Evolutionary conservation across 2,888 invertebrate genomes (phyloP), one percentile per base, ranked within the genome.

Genomic region (Apodemia mormo): DNA sequence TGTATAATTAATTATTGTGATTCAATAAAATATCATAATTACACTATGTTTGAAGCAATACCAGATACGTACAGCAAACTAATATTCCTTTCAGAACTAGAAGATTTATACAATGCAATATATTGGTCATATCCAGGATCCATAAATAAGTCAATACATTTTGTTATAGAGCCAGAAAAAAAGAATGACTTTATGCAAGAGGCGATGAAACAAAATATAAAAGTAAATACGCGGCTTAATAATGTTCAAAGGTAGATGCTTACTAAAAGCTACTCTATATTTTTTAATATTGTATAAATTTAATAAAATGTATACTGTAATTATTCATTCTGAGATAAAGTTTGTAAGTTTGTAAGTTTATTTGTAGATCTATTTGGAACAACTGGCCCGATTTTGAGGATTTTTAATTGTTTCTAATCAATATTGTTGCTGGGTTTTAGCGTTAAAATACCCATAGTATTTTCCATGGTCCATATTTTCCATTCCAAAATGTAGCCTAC

Each of bases 131-230:
- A 43, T 58, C 66, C 33, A 66, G 66, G 37, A 33, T 37, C 12
- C 30, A 22, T 14, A 61, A 43, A 7, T 58, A 61, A 68, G 45
- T 68, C 58, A 6, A 58, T 29, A 12, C 22, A 37, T 61, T 45
- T 30, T 61, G 61, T 58, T 30, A 58, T 58, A 30, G 30, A 58
- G 30, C 58, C 58, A 58, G 37, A 30, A 1, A 68, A 33, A 33
- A 49, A 37, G 52, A 9, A 37, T 12, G 37, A 52, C 37, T 58
- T 69, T 33, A 65, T 69, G 6, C 22, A 66, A 64, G 37, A 71
- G 37, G 9, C 49, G 9, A 64, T 68, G 14, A 3, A 61, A 64
- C n/a, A 54, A 12, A n/a, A 58, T 30, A 58, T 58, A 10, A 30
- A 30, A 58, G 30, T 30, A 12, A 22, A 10, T 10, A 58, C 10